Evolutionary conservation across 2,888 invertebrate species (phyloP).

Genomic region (Encarsia formosa): DNA sequence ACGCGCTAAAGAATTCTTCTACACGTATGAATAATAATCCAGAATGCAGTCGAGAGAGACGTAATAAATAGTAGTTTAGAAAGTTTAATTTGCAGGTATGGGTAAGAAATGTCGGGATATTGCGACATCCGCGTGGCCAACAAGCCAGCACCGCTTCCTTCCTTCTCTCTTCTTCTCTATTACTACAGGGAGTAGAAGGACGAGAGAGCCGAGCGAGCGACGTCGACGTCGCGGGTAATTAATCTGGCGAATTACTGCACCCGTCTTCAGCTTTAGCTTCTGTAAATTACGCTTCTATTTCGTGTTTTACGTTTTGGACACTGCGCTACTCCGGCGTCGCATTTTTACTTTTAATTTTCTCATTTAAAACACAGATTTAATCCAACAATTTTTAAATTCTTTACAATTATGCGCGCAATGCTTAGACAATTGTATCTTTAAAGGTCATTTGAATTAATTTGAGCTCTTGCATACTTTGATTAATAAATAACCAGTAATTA

Average conservation of each 20-base stretch:
- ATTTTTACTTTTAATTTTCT: not conserved
- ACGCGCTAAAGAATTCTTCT: too few relatives aligned
- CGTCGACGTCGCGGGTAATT: conserved; percentile 27
- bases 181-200: not conserved
- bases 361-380: too few relatives aligned
- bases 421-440: too few relatives aligned
- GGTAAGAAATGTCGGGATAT: conserved; percentile 8
- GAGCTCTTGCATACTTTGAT: too few relatives aligned
- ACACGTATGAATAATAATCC: too few relatives aligned
- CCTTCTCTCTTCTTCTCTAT: not conserved
- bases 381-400: not conserved
- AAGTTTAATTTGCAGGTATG: too few relatives aligned
- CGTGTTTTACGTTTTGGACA: too few relatives aligned
- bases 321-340: not conserved
- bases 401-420: conserved; percentile 52
- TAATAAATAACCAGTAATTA: too few relatives aligned
- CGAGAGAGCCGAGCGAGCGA: not conserved
- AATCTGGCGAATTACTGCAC: conserved; percentile 28
- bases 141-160: not conserved
- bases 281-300: too few relatives aligned
- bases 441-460: too few relatives aligned
- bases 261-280: conserved; percentile 13
- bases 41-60: too few relatives aligned
- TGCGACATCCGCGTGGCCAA: conserved; percentile 9
- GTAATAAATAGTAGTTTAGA: too few relatives aligned